Conservation (phyloP, 2,797 vertebrate species). For the Centropyge bicolor region DNA sequence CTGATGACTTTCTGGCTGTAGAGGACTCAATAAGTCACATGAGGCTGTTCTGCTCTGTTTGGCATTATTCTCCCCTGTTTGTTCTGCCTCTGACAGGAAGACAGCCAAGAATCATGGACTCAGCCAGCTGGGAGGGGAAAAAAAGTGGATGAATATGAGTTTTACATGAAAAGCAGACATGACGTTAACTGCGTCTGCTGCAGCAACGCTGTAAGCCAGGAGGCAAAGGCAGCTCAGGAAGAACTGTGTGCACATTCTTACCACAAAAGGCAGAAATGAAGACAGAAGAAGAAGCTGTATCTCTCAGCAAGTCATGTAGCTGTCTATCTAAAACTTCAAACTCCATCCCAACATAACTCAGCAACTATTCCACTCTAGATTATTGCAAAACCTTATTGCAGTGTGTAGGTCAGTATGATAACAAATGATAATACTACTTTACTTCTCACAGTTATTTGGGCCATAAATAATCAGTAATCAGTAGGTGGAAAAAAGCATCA, state of each 20-base stretch:
- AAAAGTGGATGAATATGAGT: background rate
- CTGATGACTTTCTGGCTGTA: slow-evolving; percentile 56
- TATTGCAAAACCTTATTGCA: too few species aligned
- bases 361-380: background rate
- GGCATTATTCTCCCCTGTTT: slow-evolving; percentile 51
- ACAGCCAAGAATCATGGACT: slow-evolving; percentile 52
- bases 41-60: slow-evolving; percentile 58
- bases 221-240: background rate
- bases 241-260: background rate
- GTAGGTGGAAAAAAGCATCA: background rate
- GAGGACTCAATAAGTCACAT: slow-evolving; percentile 64
- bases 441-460: background rate
- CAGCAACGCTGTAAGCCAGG: background rate
- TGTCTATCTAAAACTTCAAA: background rate
- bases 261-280: background rate
- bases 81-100: slow-evolving; percentile 57
- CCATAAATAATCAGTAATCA: background rate
- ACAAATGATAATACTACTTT: background rate
- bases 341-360: background rate
- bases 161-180: slow-evolving; percentile 23
- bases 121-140: slow-evolving; percentile 34
- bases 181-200: slow-evolving; percentile 13
- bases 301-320: background rate
- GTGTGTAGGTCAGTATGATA: background rate
- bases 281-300: background rate